Evolutionary conservation across 1,140 invertebrate genomes (phyloP), one percentile per base, ranked within the genome.

Genomic region (Phthorimaea operculella): DNA sequence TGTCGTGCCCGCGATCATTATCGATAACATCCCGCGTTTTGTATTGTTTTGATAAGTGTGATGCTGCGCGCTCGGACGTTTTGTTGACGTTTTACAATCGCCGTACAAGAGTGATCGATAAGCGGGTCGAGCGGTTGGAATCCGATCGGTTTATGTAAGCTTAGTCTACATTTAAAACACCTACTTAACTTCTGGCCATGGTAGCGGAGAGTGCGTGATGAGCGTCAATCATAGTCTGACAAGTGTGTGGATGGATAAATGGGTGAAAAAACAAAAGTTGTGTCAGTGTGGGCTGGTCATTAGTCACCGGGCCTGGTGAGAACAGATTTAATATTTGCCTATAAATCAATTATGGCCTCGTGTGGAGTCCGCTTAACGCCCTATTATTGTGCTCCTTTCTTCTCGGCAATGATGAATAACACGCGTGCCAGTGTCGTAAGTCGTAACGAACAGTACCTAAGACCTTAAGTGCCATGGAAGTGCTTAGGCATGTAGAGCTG

Each of bases 31-130:
- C 71, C 77, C 70, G 73, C 77, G 70, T 79, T 83, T 83, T 82
- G 80, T 83, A 82, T 79, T 81, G 79, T 82, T 84, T 81, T 84
- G 78, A 84, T 82, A 79, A 81, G 77, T 80, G 73, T 72, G 74
- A 79, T 66, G 66, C 65, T 66, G 65, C 62, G 62, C 18, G 55
- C 55, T 59, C 55, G 66, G 76, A 75, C 72, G 68, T 72, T 74
- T 72, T 72, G 74, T 72, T 79, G 76, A 82, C 74, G 66, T 76
- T 74, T 72, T 73, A 74, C 69, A 78, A 70, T 72, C 63, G 62
- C 62, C 61, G 58, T 69, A 72, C 75, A 72, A 63, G 54, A 14
- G 63, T 77, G 74, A 82, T 82, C 68, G 79, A 82, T 82, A 70
- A 54, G 57, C 58, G 34, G 57, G 36, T 3, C 36, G 3, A n/a